phyloP scores from a whole-genome alignment of 2,797 vertebrate genomes.

The Phoxinus dragarum region DNA sequence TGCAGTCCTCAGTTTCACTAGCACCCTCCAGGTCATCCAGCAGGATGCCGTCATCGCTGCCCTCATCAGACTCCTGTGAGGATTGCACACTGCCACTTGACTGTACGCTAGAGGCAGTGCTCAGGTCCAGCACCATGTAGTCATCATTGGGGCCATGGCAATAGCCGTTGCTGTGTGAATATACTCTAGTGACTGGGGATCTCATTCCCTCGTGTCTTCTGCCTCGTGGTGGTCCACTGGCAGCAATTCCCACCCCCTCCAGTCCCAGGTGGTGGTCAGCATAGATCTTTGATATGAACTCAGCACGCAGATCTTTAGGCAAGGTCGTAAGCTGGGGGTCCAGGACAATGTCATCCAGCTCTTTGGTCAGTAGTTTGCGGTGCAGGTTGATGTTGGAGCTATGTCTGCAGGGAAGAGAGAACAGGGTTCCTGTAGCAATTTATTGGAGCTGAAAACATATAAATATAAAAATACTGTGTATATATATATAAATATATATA shows the following conservation, averaged over 20 bases:
- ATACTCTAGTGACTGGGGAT: slow-evolving; percentile 87
- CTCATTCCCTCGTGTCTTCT: slow-evolving; percentile 83
- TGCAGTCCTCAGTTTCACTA: slow-evolving; percentile 91
- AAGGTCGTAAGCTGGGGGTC: slow-evolving; percentile 83
- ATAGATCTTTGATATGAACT: slow-evolving; percentile 92
- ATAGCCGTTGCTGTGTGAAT: slow-evolving; percentile 88
- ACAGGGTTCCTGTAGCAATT: slow-evolving; percentile 6
- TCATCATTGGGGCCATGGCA: slow-evolving; percentile 86
- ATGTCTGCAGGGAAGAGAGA: slow-evolving; percentile 81
- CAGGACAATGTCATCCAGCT: slow-evolving; percentile 98
- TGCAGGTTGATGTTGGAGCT: slow-evolving; percentile 99
- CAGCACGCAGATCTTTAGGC: slow-evolving; percentile 83
- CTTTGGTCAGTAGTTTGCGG: slow-evolving; percentile 99
- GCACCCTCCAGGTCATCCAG: slow-evolving; percentile 91
- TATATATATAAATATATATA: background rate
- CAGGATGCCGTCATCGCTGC: slow-evolving; percentile 96
- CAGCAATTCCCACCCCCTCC: slow-evolving; percentile 88
- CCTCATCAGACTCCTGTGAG: slow-evolving; percentile 93
- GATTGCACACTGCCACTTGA: slow-evolving; percentile 96
- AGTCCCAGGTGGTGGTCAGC: slow-evolving; percentile 89
- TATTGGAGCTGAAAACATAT: slow-evolving; percentile 2
- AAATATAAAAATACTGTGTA: background rate
- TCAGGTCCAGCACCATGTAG: slow-evolving; percentile 96
- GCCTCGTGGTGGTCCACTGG: slow-evolving; percentile 79
- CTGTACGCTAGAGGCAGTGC: slow-evolving; percentile 95